phyloP scores from a whole-genome alignment of 2,888 invertebrate genomes.

The Hyposoter didymator region DNA sequence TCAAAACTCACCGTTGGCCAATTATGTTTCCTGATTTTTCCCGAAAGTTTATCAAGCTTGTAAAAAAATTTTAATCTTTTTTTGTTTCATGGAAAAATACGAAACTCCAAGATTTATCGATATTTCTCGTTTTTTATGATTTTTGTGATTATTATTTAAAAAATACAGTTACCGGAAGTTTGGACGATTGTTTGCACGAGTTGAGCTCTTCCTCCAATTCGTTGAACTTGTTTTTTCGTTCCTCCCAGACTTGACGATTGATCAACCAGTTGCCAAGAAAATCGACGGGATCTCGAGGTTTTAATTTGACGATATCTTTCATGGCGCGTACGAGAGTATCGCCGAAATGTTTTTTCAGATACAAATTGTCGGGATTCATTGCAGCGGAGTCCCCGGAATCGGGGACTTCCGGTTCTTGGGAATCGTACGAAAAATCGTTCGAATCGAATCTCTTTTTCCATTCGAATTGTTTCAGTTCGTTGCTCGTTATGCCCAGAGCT shows the following conservation, averaged over 20 bases:
- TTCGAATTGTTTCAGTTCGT: slow-evolving; percentile 28
- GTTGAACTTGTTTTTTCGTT: slow-evolving; percentile 66
- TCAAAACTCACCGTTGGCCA: background rate
- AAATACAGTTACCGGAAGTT: slow-evolving; percentile 31
- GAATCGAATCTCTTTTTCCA: slow-evolving; percentile 36
- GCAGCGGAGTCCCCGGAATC: background rate
- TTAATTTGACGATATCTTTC: slow-evolving; percentile 84
- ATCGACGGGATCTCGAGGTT: slow-evolving; percentile 84
- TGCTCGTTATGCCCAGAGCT: slow-evolving; percentile 36
- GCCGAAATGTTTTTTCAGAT: slow-evolving; percentile 48
- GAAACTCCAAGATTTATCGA: no score
- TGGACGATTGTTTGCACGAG: slow-evolving; percentile 39
- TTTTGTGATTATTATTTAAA: background rate
- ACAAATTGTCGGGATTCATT: slow-evolving; percentile 47
- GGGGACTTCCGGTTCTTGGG: background rate
- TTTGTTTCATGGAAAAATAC: no score
- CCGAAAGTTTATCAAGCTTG: no score
- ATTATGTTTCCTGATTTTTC: no score
- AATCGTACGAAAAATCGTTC: background rate
- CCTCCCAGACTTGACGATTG: slow-evolving; percentile 84
- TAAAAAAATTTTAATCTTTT: no score
- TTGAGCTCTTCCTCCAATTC: slow-evolving; percentile 67
- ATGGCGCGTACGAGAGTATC: slow-evolving; percentile 76
- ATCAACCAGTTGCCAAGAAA: slow-evolving; percentile 85
- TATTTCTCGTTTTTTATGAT: no score